Percentiles rank a stretch among this genome's conserved stretches.
phyloP scores from a whole-genome alignment of 2,888 invertebrate species.

The Eurois occulta region DNA sequence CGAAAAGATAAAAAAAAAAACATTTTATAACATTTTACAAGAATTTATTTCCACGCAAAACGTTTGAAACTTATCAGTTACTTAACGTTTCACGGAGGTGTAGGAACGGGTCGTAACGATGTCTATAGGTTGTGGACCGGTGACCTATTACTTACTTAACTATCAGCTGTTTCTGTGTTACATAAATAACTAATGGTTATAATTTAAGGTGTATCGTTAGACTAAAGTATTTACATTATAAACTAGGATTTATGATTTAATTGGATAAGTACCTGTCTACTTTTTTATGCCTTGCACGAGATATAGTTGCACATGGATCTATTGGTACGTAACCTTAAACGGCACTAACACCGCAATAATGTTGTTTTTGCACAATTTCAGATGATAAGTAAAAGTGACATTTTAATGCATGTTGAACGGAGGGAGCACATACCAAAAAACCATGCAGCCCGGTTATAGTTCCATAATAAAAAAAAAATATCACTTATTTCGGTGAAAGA shows the following conservation, averaged over 20 bases:
- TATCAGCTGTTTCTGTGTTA: conserved; percentile 23
- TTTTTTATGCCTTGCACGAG: not conserved
- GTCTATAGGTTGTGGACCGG: conserved; percentile 3
- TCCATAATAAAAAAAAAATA: not conserved
- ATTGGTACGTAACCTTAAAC: not conserved
- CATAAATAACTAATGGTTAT: conserved; percentile 32
- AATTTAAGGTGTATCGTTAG: conserved; percentile 16
- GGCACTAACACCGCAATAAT: not conserved
- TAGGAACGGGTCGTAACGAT: conserved; percentile 1
- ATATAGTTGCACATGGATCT: not conserved
- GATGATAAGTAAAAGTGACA: not conserved
- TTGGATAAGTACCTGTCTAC: not conserved
- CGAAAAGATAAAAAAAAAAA: no score
- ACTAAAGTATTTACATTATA: not conserved
- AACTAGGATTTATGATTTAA: conserved; percentile 4
- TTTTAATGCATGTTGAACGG: not conserved
- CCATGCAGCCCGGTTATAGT: not conserved
- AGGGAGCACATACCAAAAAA: not conserved
- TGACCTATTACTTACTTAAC: conserved; percentile 28
- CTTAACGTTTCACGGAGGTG: conserved; percentile 2
- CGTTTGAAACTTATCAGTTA: conserved; percentile 24
- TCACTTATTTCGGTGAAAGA: no score
- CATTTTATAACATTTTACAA: no score
- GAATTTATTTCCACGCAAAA: not conserved
- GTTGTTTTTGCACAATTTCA: not conserved